A percentile compares a stretch with the other conserved stretches of the same genome.
These are phyloP conservation scores for Ophion ellenae DNA, from an alignment of 2,888 invertebrate species.

Conservation along the genomic window DNA sequence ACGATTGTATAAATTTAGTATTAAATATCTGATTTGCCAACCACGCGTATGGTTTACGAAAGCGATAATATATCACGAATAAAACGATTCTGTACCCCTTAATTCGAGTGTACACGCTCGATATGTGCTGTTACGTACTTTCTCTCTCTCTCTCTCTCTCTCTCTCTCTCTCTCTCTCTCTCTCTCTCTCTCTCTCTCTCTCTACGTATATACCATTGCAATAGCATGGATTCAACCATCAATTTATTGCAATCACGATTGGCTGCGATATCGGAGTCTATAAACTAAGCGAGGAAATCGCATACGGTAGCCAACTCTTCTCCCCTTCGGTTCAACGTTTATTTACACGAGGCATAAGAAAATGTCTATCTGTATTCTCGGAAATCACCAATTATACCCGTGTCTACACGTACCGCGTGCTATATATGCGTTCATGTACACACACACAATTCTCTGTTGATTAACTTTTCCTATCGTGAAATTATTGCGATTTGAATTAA, in stretches of 20 bases:
- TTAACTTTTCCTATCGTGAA: conserved; percentile 59
- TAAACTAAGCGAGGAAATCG: conserved; percentile 52
- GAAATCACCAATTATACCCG: conserved; percentile 59
- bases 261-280: conserved; percentile 50
- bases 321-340: conserved; percentile 5
- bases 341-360: neutral
- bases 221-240: conserved; percentile 59
- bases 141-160: neutral
- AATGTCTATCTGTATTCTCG: conserved; percentile 49
- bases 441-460: conserved; percentile 41
- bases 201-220: conserved; percentile 10
- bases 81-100: neutral
- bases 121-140: neutral
- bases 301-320: conserved; percentile 45
- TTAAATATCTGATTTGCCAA: conserved; percentile 9
- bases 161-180: conserved; percentile 7
- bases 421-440: conserved; percentile 4
- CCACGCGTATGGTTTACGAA: neutral
- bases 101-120: neutral
- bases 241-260: conserved; percentile 66
- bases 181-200: neutral
- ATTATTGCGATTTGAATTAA: conserved; percentile 66
- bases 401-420: conserved; percentile 17
- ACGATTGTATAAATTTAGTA: conserved; percentile 19
- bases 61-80: conserved; percentile 11